These are phyloP conservation scores for Coracopsis vasa DNA, from an alignment of 2,113 vertebrate genomes.

Conservation along the genomic window DNA sequence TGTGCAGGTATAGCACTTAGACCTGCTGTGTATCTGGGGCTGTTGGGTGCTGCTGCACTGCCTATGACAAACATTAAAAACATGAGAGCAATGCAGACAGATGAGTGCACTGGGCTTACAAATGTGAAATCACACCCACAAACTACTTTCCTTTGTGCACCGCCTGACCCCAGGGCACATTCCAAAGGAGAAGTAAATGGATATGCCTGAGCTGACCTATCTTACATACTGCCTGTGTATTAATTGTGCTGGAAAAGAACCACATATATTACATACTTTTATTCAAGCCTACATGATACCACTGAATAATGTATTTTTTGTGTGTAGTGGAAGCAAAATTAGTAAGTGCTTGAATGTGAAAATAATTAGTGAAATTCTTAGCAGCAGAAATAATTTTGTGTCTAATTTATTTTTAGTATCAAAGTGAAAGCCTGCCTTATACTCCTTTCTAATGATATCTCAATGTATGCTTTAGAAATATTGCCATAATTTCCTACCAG, in stretches of 20 bases:
- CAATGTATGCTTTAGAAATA: neutral
- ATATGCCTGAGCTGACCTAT: neutral
- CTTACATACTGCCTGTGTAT: neutral
- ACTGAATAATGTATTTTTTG: neutral
- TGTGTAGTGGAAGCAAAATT: neutral
- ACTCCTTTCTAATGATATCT: neutral
- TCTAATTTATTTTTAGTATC: neutral
- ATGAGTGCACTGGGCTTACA: neutral
- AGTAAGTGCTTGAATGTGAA: neutral
- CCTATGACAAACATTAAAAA: neutral
- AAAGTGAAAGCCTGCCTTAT: neutral
- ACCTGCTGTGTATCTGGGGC: neutral
- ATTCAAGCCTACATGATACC: neutral
- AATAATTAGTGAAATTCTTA: neutral
- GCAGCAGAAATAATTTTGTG: neutral
- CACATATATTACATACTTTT: neutral
- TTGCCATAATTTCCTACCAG: neutral
- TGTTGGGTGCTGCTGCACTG: neutral
- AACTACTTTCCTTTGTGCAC: neutral
- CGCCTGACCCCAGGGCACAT: neutral
- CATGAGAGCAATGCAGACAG: neutral
- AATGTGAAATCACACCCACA: neutral
- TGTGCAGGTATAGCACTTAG: neutral
- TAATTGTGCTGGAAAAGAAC: neutral
- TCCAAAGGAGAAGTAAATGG: neutral